A percentile compares a stretch with the other conserved stretches of the same genome.
phyloP scores from a whole-genome alignment of 2,888 invertebrate species.

The Pseudococcus jackbeardsleyi region DNA sequence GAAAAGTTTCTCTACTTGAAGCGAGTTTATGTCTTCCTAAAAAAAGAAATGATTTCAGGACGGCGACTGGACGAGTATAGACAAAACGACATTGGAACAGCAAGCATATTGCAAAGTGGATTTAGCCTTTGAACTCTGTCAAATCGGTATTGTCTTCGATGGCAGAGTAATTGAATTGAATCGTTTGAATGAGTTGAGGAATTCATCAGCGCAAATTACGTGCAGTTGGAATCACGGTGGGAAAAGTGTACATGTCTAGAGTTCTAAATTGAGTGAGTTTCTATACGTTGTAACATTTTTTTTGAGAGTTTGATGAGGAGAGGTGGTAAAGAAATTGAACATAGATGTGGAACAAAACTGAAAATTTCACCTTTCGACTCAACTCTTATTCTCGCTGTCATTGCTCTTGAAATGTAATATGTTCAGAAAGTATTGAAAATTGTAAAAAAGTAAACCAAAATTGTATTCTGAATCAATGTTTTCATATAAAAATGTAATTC shows the following conservation, averaged over 20 bases:
- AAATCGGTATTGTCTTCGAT: constrained; percentile 85
- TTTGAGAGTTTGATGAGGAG: too few species aligned
- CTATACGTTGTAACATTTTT: too few species aligned
- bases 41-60: constrained; percentile 67
- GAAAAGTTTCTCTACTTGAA: background rate
- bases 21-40: background rate
- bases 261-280: constrained; percentile 68
- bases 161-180: constrained; percentile 90
- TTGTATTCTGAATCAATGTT: too few species aligned
- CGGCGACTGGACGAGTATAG: constrained; percentile 67
- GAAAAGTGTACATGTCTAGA: constrained; percentile 68
- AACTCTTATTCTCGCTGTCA: too few species aligned
- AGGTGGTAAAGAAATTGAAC: too few species aligned
- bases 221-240: constrained; percentile 78
- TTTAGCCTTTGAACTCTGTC: constrained; percentile 78
- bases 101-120: constrained; percentile 80
- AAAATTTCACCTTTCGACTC: too few species aligned
- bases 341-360: too few species aligned
- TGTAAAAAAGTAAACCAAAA: too few species aligned
- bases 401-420: too few species aligned
- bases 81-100: constrained; percentile 70
- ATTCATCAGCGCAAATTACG: constrained; percentile 90
- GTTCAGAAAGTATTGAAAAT: too few species aligned
- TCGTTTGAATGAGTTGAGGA: constrained; percentile 81
- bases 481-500: too few species aligned